phyloP scores from a whole-genome alignment of 1,140 invertebrate species.

The Ctenoplectra terminalis region DNA sequence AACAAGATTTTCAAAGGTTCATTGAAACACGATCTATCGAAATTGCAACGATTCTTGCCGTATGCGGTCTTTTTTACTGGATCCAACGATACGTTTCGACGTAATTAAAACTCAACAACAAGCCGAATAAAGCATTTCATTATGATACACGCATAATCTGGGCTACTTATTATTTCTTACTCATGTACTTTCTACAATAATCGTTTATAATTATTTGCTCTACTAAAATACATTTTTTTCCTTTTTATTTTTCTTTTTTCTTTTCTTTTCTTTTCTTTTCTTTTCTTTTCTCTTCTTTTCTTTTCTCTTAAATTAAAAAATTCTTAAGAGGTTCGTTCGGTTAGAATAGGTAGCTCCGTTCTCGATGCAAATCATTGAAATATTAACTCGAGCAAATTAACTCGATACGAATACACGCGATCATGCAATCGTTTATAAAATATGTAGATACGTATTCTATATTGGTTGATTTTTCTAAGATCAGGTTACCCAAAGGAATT shows the following conservation, averaged over 20 bases:
- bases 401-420: constrained; percentile 6
- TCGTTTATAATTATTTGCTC: not conserved
- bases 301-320: not conserved
- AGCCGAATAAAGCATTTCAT: not conserved
- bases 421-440: not conserved
- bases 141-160: not conserved
- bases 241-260: not conserved
- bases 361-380: not conserved
- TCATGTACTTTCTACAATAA: not conserved
- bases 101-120: not conserved
- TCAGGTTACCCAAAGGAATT: not conserved
- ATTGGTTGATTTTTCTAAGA: not conserved
- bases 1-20: constrained; percentile 25
- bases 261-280: no score
- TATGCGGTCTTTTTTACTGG: constrained; percentile 11
- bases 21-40: constrained; percentile 25
- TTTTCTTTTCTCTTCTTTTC: not conserved
- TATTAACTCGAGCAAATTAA: not conserved
- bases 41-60: constrained; percentile 4
- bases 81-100: not conserved
- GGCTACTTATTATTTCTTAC: not conserved
- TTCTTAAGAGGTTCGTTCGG: not conserved
- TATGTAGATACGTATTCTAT: not conserved
- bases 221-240: not conserved
- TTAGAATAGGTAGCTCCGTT: not conserved